These are phyloP conservation scores for Choristoneura fumiferana DNA, from an alignment of 1,140 invertebrate genomes.

Conservation along the genomic window DNA sequence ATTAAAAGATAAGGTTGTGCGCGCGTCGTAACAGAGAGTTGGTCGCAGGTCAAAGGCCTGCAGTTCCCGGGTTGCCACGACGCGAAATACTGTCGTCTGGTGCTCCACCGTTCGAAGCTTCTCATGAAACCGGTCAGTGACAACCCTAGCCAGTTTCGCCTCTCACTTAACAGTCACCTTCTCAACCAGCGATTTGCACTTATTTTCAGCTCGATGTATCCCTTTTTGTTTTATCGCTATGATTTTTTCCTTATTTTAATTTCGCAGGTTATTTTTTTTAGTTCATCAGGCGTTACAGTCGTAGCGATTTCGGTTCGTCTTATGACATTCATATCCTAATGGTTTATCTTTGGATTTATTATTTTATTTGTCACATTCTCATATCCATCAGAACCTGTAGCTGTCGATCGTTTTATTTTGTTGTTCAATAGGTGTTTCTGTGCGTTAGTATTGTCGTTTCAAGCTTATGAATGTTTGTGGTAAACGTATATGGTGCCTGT, in stretches of 20 bases:
- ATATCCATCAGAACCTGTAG: constrained; percentile 7
- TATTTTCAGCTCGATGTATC: constrained; percentile 43
- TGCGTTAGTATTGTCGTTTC: constrained; percentile 23
- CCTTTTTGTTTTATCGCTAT: constrained; percentile 33
- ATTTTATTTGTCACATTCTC: constrained; percentile 1
- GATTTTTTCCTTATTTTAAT: constrained; percentile 26
- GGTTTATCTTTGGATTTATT: constrained; percentile 1
- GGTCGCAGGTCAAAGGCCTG: constrained; percentile 93
- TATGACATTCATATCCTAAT: not conserved
- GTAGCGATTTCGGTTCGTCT: constrained; percentile 16
- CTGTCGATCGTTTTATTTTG: constrained; percentile 23
- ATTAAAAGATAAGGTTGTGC: too few species aligned
- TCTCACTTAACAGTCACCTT: constrained; percentile 26
- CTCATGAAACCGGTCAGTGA: constrained; percentile 95
- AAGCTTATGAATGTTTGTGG: constrained; percentile 22
- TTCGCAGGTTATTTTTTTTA: constrained; percentile 30
- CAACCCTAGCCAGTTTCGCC: constrained; percentile 35
- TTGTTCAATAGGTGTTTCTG: constrained; percentile 24
- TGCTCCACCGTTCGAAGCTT: constrained; percentile 95
- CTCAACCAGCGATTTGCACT: constrained; percentile 34
- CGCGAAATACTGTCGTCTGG: constrained; percentile 95
- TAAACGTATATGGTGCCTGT: constrained; percentile 26
- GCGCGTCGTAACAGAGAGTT: constrained; percentile 58
- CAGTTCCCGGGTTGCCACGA: constrained; percentile 96
- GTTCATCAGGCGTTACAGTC: constrained; percentile 10